Evolutionary conservation across 2,113 vertebrate genomes (phyloP).

Genomic region (Cryptomyrus ogoouensis): DNA sequence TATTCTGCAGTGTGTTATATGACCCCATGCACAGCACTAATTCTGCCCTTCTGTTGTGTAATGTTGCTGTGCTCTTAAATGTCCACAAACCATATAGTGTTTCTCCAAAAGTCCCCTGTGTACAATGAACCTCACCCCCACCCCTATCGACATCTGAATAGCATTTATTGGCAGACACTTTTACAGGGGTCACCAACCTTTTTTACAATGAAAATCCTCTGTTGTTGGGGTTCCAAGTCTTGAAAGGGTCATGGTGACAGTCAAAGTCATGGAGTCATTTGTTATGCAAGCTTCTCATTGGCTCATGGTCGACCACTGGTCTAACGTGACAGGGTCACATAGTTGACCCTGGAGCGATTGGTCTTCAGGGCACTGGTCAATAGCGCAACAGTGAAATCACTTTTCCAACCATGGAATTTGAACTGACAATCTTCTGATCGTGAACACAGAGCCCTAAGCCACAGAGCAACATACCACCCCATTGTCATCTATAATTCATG

Average conservation of each 20-base stretch:
- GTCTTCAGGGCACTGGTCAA: neutral
- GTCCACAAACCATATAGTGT: neutral
- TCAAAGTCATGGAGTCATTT: neutral
- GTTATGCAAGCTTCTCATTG: neutral
- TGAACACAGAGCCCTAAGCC: neutral
- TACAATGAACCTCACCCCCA: neutral
- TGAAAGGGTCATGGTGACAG: neutral
- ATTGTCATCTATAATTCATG: neutral
- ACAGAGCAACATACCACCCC: neutral
- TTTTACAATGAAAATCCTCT: neutral
- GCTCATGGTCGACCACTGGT: neutral
- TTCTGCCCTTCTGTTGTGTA: neutral
- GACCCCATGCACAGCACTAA: neutral
- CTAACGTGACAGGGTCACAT: neutral
- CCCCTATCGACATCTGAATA: neutral
- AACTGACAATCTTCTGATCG: neutral
- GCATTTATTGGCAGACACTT: neutral
- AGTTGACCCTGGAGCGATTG: neutral
- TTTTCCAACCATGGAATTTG: neutral
- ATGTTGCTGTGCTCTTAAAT: neutral
- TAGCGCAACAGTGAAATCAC: neutral
- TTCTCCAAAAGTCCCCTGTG: neutral
- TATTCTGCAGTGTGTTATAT: neutral
- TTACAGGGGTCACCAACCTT: neutral
- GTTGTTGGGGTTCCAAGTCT: neutral